Conservation (phyloP, 1,140 invertebrate species). For the Triops longicaudatus region DNA sequence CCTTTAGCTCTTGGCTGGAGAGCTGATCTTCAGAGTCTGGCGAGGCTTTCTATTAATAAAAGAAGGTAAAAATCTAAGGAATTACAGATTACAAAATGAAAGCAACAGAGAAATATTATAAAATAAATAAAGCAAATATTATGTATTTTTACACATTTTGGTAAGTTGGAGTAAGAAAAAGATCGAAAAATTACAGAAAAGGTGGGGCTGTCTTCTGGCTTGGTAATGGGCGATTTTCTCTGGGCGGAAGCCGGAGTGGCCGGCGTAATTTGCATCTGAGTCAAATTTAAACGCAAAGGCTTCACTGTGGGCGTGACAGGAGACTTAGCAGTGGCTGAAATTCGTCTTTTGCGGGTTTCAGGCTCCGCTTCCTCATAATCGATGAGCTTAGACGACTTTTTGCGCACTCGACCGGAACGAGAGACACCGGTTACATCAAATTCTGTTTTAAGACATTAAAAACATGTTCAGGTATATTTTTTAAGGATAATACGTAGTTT, state of each 20-base stretch:
- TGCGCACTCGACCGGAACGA: slow-evolving; percentile 75
- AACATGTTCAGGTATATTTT: not conserved
- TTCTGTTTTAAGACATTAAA: not conserved
- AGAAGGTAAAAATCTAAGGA: not conserved
- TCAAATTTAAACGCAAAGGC: not conserved
- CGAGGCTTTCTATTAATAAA: not conserved
- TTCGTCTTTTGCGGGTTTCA: slow-evolving; percentile 39
- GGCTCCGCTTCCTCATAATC: slow-evolving; percentile 80
- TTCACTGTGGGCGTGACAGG: not conserved
- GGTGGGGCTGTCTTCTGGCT: not conserved
- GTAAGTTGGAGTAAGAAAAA: no score
- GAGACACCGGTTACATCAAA: slow-evolving; percentile 75
- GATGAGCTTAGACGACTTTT: slow-evolving; percentile 88
- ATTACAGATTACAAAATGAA: no score
- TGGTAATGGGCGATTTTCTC: not conserved
- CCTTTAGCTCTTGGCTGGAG: not conserved
- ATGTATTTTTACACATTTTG: no score
- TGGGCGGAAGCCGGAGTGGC: not conserved
- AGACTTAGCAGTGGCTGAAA: slow-evolving; percentile 3
- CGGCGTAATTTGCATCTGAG: not conserved
- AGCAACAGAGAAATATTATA: no score
- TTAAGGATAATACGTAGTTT: not conserved
- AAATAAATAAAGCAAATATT: no score
- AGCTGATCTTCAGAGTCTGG: not conserved
- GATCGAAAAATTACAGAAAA: not conserved